A percentile compares a stretch with the other conserved stretches of the same genome.
Conservation (phyloP, 2,888 invertebrate genomes). For the Cheilosia vulpina region DNA sequence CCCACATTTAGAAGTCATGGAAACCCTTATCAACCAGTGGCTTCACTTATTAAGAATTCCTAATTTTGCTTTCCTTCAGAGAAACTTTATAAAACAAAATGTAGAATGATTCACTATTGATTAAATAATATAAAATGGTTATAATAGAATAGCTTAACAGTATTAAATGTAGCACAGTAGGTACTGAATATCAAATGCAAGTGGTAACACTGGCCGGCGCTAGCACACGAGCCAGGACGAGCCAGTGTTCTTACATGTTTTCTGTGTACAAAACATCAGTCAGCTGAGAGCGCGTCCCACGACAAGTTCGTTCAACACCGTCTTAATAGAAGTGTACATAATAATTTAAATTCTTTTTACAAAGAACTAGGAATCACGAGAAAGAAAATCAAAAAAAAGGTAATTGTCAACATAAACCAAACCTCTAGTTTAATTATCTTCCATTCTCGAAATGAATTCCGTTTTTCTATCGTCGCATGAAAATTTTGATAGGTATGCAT, state of each 20-base stretch:
- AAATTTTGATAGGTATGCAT: neutral
- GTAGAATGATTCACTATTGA: no score
- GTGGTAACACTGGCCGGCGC: neutral
- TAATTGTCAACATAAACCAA: neutral
- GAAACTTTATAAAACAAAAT: no score
- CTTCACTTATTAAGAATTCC: no score
- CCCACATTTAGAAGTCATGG: no score
- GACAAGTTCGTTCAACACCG: constrained; percentile 76
- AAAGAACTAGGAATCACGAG: constrained; percentile 4
- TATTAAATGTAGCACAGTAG: no score
- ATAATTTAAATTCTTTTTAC: constrained; percentile 33
- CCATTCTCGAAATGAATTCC: neutral
- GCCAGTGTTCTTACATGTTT: constrained; percentile 61
- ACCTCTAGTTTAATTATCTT: constrained; percentile 4
- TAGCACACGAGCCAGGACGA: neutral
- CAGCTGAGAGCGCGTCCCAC: constrained; percentile 81
- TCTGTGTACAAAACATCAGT: constrained; percentile 83
- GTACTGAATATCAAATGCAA: no score
- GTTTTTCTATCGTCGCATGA: neutral
- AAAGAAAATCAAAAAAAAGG: constrained; percentile 29
- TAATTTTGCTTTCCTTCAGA: no score
- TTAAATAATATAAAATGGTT: no score
- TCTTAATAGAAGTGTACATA: constrained; percentile 53
- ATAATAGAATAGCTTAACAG: no score
- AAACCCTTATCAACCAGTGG: no score